phyloP scores from a whole-genome alignment of 92 coral and sea anemone species.

The Montipora capitata region DNA sequence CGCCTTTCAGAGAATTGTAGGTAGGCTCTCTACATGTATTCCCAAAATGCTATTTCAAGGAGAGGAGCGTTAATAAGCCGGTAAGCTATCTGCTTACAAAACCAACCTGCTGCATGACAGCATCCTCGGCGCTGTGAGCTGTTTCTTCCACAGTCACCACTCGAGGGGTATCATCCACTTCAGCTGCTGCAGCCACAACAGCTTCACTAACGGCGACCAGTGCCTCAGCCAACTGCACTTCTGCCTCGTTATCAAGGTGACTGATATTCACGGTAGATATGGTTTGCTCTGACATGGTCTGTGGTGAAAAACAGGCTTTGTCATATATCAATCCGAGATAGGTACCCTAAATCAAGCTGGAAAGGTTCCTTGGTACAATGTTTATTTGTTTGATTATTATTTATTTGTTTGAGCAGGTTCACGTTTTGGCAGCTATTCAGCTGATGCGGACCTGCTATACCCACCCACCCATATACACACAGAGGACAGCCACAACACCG shows the following conservation, averaged over 20 bases:
- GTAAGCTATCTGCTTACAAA: neutral
- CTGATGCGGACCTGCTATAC: no score
- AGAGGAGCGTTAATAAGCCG: neutral
- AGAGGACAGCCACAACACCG: no score
- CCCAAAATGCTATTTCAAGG: no score
- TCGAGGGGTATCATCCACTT: constrained; percentile 84
- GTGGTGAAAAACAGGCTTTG: neutral
- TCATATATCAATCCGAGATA: no score
- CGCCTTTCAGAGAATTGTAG: no score
- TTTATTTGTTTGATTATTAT: no score
- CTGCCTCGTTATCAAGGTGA: constrained; percentile 95
- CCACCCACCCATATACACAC: no score
- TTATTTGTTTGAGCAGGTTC: no score
- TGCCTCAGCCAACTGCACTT: constrained; percentile 98
- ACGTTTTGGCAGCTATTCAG: no score
- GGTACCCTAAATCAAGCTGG: no score
- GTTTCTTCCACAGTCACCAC: constrained; percentile 93
- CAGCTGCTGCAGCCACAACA: constrained; percentile 88
- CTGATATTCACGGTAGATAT: constrained; percentile 90
- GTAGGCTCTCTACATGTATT: no score
- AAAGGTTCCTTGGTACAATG: no score
- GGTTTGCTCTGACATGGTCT: constrained; percentile 73
- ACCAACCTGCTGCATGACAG: constrained; percentile 76
- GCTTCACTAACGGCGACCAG: constrained; percentile 99
- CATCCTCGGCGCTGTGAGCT: constrained; percentile 70